Base-by-base conservation (phyloP, 2,113 vertebrate species). In the Heterochromis multidens region DNA sequence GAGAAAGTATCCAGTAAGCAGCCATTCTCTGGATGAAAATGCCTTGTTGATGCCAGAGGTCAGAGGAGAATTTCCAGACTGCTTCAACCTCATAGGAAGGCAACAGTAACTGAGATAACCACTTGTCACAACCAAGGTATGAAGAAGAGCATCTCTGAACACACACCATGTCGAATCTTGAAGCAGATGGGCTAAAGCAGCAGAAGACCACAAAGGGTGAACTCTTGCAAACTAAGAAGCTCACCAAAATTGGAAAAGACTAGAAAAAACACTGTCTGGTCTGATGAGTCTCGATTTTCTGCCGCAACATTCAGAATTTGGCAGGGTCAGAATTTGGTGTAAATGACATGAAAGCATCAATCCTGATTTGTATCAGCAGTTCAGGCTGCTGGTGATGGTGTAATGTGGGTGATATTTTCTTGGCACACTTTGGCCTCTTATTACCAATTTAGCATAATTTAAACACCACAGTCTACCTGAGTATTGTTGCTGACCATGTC, bases 101-200 rank as follows among this genome's bases (percentile, higher is more conserved):
- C 17, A 19, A 52, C 17, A 52, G 17, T 52, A 52, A 19, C 17
- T 52, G 6, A 19, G 9, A 7, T 23, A 27, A 46, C 40, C 65
- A 46, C 4, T 70, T 0, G 0, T 70, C 46, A 70, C 43, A 70
- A 27, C 2, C 0, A 4, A 46, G 4, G 40, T 46, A 27, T 46
- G 37, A 23, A 46, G 37, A 70, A 19, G 14, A 25, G 23, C 63
- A 46, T 27, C 37, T 46, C 23, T 70, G 8, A 46, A 7, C 46
- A 23, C 8, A 70, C 23, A 46, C 19, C 37, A 17, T 11, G n/a
- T 70, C 27, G 14, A 70, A 40, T 3, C 10, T 40, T 40, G 11
- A 70, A 49, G 65, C 65, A 70, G 23, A 46, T 19, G 27, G 6
- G 5, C 40, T 46, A 70, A 14, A 46, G 65, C 40, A 70, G 65